Evolutionary conservation across 2,888 invertebrate genomes (phyloP), one percentile per base, ranked within the genome.

Genomic region (Myopa testacea): DNA sequence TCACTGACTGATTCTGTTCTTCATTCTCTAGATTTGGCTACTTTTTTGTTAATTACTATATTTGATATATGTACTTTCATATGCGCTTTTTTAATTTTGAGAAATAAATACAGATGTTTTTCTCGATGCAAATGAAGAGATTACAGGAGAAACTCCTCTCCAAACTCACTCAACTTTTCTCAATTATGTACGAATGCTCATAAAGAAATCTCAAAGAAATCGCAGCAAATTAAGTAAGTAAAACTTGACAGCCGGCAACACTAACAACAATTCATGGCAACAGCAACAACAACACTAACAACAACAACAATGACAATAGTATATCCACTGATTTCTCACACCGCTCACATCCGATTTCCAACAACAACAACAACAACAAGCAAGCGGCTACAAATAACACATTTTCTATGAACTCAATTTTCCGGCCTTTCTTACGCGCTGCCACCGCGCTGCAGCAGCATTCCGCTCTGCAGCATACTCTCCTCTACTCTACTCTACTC

Each of bases 401-500:
- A 70, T 58, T 37, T 37, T 70, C 55, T 55, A 55, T 70, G 55
- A 16, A 70, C 70, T 70, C 34, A 70, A 55, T 52, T 70, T 52
- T 70, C 70, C 55, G 55, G 70, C 34, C 50, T 70, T 70, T 50
- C 65, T 16, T 34, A 38, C 4, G 16, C 65, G 65, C 14, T 38
- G n/a, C 26, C 37, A 38, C 65, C 34, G 16, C 12, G 34, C 62
- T 62, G 62, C 62, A 8, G 68, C 26, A 19, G 3, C 37, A 10
- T 12, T 67, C 16, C 1, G 10, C 7, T 38, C 7, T 60, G n/a
- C 7, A n/a, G 4, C 60, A 26, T 14, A 26, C 3, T 4, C 26
- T 19, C n/a, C 2, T 26, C 10, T 26, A 10, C 26, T 60, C 26
- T 60, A 4, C 10, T 45, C 45, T 45, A 10, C 45, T 40, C 40